Evolutionary conservation across 1,140 invertebrate species (phyloP).

Genomic region (Lordiphosa mommai): DNA sequence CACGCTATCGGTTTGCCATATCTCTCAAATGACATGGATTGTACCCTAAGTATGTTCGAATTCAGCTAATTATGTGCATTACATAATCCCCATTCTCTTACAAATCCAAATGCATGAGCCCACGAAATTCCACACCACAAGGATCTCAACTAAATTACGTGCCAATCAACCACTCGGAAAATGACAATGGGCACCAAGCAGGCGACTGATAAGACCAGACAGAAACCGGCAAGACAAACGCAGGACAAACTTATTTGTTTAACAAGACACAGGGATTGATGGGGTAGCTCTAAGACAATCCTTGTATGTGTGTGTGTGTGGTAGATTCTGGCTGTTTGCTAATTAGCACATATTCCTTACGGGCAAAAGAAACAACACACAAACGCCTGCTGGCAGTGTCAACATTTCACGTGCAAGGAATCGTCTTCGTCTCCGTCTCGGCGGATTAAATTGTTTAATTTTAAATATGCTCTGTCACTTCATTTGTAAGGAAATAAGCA

Average conservation of each 20-base stretch:
- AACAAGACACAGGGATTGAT: slow-evolving; percentile 27
- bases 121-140: too few species aligned
- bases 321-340: slow-evolving; percentile 54
- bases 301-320: slow-evolving; percentile 6
- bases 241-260: slow-evolving; percentile 65
- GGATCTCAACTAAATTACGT: slow-evolving; percentile 67
- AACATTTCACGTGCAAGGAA: slow-evolving; percentile 61
- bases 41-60: not conserved
- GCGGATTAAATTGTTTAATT: slow-evolving; percentile 79
- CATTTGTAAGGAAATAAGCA: slow-evolving; percentile 60
- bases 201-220: slow-evolving; percentile 49
- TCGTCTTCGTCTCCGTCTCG: slow-evolving; percentile 32
- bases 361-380: slow-evolving; percentile 51
- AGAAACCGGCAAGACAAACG: slow-evolving; percentile 24
- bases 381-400: slow-evolving; percentile 48
- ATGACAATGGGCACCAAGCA: slow-evolving; percentile 56
- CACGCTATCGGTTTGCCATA: too few species aligned
- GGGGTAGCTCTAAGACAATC: slow-evolving; percentile 40
- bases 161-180: slow-evolving; percentile 72
- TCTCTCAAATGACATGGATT: too few species aligned
- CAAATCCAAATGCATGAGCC: slow-evolving; percentile 21
- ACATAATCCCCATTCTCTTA: slow-evolving; percentile 19
- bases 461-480: slow-evolving; percentile 79
- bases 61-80: not conserved
- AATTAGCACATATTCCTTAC: slow-evolving; percentile 73